Conservation (phyloP, 2,113 vertebrate species). For the Rhinopithecus roxellana region DNA sequence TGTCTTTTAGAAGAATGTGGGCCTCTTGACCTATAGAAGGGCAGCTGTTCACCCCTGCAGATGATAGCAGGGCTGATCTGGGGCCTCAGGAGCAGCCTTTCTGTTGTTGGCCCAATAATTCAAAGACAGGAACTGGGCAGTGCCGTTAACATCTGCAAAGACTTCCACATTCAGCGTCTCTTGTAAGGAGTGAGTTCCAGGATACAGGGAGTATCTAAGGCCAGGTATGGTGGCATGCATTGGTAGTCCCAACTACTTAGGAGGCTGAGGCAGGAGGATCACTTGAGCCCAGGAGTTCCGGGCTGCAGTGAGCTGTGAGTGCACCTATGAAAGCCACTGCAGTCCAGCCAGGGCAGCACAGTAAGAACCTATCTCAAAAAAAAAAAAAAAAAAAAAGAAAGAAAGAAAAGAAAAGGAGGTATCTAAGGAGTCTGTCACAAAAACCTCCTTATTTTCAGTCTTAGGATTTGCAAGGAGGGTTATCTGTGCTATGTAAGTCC, state of each 20-base stretch:
- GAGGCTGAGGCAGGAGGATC: not conserved
- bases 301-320: not conserved
- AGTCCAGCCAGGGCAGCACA: not conserved
- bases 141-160: not conserved
- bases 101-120: not conserved
- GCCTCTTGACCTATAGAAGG: not conserved
- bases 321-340: not conserved
- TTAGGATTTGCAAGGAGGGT: not conserved
- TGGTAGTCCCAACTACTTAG: not conserved
- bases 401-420: not conserved
- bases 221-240: not conserved
- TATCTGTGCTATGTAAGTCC: not conserved
- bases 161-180: not conserved
- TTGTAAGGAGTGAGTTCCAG: not conserved
- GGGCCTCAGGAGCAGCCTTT: not conserved
- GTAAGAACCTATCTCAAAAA: not conserved
- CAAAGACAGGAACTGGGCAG: not conserved
- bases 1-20: not conserved
- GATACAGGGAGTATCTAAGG: not conserved
- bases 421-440: not conserved
- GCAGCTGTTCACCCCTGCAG: not conserved
- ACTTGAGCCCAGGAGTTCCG: not conserved
- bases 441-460: not conserved
- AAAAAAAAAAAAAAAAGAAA: not conserved
- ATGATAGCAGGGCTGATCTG: not conserved